Evolutionary conservation across 1,140 invertebrate species (phyloP).

Genomic region (Euwallacea similis): DNA sequence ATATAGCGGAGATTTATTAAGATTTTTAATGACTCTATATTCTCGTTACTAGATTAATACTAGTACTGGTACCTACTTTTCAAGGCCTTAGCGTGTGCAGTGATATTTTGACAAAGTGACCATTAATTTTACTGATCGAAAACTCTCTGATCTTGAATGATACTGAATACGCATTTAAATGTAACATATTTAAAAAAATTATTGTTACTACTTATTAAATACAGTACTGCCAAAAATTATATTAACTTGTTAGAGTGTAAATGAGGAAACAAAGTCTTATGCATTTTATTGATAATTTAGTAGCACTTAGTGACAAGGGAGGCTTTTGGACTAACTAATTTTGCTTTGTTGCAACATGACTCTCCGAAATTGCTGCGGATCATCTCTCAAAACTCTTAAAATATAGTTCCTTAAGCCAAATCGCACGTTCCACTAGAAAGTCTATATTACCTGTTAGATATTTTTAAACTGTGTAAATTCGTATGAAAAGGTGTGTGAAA

Average conservation of each 20-base stretch:
- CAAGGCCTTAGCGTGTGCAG: conserved; percentile 51
- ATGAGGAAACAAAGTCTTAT: conserved; percentile 53
- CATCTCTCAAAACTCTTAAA: no score
- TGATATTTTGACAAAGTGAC: conserved; percentile 49
- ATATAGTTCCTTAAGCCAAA: no score
- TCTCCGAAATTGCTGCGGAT: neutral
- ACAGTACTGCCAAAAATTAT: conserved; percentile 52
- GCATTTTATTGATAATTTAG: conserved; percentile 42
- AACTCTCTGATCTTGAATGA: conserved; percentile 34
- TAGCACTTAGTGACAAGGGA: no score
- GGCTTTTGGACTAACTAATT: no score
- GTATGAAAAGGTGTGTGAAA: conserved; percentile 16
- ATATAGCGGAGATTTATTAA: conserved; percentile 11
- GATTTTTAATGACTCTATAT: conserved; percentile 13
- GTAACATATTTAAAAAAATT: neutral
- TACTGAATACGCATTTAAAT: no score
- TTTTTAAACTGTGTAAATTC: no score
- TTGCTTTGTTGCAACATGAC: neutral
- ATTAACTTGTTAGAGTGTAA: conserved; percentile 44
- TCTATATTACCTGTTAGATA: no score
- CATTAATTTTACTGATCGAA: conserved; percentile 43
- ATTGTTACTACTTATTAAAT: conserved; percentile 44
- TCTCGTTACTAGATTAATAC: neutral
- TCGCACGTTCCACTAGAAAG: no score
- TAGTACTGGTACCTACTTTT: conserved; percentile 42